phyloP scores from a whole-genome alignment of 2,113 vertebrate genomes.

The Otolemur garnettii region DNA sequence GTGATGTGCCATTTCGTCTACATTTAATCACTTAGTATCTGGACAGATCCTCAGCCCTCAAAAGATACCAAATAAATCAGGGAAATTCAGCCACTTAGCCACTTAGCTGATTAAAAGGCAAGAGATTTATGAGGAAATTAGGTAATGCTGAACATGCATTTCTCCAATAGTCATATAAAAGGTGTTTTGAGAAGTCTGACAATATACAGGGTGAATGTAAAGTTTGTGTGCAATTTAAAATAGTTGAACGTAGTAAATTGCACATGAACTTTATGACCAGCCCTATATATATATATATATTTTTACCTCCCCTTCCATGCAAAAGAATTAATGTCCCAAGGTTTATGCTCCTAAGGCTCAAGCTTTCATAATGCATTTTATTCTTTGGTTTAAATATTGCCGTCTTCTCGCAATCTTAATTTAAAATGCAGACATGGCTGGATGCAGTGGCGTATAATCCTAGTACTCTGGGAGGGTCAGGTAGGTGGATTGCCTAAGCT shows the following conservation, averaged over 20 bases:
- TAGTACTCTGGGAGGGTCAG: too few species aligned
- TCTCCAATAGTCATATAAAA: not conserved
- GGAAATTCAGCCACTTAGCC: slow-evolving; percentile 65
- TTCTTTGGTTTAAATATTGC: slow-evolving; percentile 41
- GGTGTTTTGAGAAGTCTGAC: not conserved
- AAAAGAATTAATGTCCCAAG: not conserved
- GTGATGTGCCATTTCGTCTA: slow-evolving; percentile 67
- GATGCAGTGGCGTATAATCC: too few species aligned
- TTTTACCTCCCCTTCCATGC: not conserved
- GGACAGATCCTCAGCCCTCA: slow-evolving; percentile 56
- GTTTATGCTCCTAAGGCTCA: not conserved
- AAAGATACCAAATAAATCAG: slow-evolving; percentile 78
- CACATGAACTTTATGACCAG: too few species aligned
- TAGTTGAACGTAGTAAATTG: too few species aligned
- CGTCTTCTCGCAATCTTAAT: not conserved
- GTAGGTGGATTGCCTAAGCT: too few species aligned
- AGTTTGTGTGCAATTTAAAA: too few species aligned
- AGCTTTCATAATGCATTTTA: not conserved
- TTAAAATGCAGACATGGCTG: not conserved
- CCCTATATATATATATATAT: too few species aligned
- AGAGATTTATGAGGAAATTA: slow-evolving; percentile 80
- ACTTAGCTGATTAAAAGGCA: slow-evolving; percentile 84
- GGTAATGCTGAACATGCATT: slow-evolving; percentile 71
- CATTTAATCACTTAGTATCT: slow-evolving; percentile 77
- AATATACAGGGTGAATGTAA: not conserved